Conservation (phyloP, 1,140 invertebrate species). For the Brachionus angularis region DNA sequence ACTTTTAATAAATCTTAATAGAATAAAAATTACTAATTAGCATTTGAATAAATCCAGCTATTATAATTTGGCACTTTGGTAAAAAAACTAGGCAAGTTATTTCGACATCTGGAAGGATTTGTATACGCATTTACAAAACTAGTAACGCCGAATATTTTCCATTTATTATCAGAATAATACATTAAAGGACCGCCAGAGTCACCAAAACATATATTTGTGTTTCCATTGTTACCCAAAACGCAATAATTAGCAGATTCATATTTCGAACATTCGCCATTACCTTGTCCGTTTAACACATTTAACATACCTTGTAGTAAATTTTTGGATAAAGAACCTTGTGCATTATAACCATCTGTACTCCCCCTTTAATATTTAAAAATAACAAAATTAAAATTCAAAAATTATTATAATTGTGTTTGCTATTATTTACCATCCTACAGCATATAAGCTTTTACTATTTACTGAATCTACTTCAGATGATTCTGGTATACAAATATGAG, state of each 20-base stretch:
- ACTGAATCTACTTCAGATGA: neutral
- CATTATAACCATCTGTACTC: neutral
- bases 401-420: neutral
- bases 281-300: neutral
- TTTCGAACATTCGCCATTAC: neutral
- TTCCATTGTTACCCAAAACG: neutral
- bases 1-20: too few species aligned
- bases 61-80: slow-evolving; percentile 19
- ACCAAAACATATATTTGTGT: slow-evolving; percentile 18
- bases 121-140: slow-evolving; percentile 1
- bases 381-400: neutral
- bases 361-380: neutral
- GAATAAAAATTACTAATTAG: neutral
- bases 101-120: neutral
- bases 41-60: slow-evolving; percentile 2
- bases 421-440: slow-evolving; percentile 1
- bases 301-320: neutral
- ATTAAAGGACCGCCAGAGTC: slow-evolving; percentile 26
- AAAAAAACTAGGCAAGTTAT: slow-evolving; percentile 25
- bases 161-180: slow-evolving; percentile 23
- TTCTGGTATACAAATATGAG: slow-evolving; percentile 25
- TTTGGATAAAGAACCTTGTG: neutral
- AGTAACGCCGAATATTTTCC: slow-evolving; percentile 25
- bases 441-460: neutral
- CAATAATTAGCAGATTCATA: slow-evolving; percentile 2